phyloP scores from a whole-genome alignment of 2,888 invertebrate species.

The Drosophila mulleri region DNA sequence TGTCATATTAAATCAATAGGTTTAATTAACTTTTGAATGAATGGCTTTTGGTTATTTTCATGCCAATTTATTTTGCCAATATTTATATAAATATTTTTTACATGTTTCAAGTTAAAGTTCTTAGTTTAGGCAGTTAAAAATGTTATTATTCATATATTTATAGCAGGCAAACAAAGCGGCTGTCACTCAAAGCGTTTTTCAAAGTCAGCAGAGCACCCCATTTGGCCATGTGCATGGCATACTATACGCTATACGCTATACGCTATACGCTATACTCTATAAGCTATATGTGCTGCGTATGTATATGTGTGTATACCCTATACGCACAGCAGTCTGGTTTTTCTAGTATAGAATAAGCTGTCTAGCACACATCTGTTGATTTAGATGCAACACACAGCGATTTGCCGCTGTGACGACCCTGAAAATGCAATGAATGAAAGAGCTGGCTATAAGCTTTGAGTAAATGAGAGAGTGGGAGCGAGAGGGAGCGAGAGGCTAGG shows the following conservation, averaged over 20 bases:
- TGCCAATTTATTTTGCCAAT: constrained; percentile 1
- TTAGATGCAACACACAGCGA: constrained; percentile 66
- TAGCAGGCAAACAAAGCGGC: constrained; percentile 37
- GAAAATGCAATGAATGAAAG: constrained; percentile 57
- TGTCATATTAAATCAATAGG: not conserved
- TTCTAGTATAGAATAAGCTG: constrained; percentile 13
- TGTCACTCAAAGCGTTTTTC: constrained; percentile 67
- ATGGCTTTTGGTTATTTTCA: not conserved
- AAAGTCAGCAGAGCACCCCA: constrained; percentile 66
- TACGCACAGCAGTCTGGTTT: constrained; percentile 31
- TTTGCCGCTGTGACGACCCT: constrained; percentile 61
- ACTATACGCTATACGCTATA: constrained; percentile 27
- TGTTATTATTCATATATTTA: constrained; percentile 18
- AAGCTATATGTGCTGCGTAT: constrained; percentile 21
- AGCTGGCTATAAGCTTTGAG: constrained; percentile 31
- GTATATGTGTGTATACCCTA: constrained; percentile 23
- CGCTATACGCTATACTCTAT: constrained; percentile 25
- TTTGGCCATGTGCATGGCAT: constrained; percentile 49
- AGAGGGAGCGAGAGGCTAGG: constrained; percentile 22
- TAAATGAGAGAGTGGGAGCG: constrained; percentile 27
- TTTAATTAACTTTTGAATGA: constrained; percentile 1
- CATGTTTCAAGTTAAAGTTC: not conserved
- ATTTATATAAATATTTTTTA: not conserved
- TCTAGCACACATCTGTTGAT: constrained; percentile 39
- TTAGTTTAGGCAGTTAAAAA: constrained; percentile 1